phyloP scores from a whole-genome alignment of 2,888 invertebrate species.

The Chaetoderma sp. region DNA sequence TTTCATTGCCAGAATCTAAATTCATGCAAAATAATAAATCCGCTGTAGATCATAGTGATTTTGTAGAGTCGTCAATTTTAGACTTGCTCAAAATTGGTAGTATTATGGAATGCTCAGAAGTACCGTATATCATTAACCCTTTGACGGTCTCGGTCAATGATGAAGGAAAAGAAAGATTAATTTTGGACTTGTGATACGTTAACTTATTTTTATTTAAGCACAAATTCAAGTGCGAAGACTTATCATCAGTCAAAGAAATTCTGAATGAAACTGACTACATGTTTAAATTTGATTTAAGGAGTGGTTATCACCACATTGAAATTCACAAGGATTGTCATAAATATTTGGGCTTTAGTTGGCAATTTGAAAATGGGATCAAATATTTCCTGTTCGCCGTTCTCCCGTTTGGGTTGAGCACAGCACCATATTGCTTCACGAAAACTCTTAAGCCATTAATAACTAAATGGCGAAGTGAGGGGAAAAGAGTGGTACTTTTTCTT shows the following conservation, averaged over 20 bases:
- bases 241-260: not conserved
- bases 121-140: conserved; percentile 4
- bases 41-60: not conserved
- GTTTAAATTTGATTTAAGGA: conserved; percentile 17
- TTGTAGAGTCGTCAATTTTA: no score
- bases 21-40: not conserved
- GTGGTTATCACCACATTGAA: conserved; percentile 20
- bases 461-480: not conserved
- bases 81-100: no score
- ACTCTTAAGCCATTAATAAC: not conserved
- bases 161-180: conserved; percentile 4
- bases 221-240: conserved; percentile 14
- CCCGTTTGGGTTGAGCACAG: not conserved
- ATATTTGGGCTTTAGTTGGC: conserved; percentile 18
- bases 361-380: not conserved
- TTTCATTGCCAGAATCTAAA: not conserved
- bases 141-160: not conserved
- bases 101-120: no score
- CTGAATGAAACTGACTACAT: conserved; percentile 7
- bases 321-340: not conserved
- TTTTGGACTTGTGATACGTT: conserved; percentile 1
- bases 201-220: conserved; percentile 4
- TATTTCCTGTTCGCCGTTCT: not conserved
- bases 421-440: not conserved
- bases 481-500: not conserved